Conservation (phyloP, 2,113 vertebrate genomes). For the Recurvirostra avosetta region DNA sequence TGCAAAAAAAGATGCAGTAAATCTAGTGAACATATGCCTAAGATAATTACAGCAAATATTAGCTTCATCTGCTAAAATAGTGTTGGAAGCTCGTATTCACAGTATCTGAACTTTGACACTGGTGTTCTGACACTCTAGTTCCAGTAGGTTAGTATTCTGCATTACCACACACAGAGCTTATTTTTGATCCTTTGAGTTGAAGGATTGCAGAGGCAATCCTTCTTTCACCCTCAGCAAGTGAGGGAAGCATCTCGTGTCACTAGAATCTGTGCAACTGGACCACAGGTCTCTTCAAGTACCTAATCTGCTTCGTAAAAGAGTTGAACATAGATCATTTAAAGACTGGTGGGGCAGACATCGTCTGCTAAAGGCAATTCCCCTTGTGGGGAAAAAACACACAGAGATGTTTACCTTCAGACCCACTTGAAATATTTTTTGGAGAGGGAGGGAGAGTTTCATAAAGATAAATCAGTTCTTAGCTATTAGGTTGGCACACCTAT, state of each 20-base stretch:
- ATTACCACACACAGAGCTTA: background rate
- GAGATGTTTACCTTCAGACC: background rate
- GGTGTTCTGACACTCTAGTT: background rate
- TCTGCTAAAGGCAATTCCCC: background rate
- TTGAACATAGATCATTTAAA: background rate
- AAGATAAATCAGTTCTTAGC: background rate
- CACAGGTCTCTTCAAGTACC: background rate
- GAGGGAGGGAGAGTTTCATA: background rate
- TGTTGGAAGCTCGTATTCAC: background rate
- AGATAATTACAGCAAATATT: background rate
- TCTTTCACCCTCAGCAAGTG: background rate
- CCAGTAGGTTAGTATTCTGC: background rate
- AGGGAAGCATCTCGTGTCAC: background rate
- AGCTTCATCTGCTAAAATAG: background rate
- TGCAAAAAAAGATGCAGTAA: background rate
- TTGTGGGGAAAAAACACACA: background rate
- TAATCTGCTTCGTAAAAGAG: background rate
- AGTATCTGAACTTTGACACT: background rate
- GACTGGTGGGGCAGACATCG: rapidly evolving
- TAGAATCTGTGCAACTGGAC: background rate
- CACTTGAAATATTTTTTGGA: background rate
- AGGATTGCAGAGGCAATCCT: background rate
- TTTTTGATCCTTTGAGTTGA: background rate
- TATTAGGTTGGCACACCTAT: background rate
- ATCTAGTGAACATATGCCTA: background rate